Percentiles rank a stretch among this genome's conserved stretches.
Conservation (phyloP, 2,113 vertebrate species). For the Peucedramus taeniatus region DNA sequence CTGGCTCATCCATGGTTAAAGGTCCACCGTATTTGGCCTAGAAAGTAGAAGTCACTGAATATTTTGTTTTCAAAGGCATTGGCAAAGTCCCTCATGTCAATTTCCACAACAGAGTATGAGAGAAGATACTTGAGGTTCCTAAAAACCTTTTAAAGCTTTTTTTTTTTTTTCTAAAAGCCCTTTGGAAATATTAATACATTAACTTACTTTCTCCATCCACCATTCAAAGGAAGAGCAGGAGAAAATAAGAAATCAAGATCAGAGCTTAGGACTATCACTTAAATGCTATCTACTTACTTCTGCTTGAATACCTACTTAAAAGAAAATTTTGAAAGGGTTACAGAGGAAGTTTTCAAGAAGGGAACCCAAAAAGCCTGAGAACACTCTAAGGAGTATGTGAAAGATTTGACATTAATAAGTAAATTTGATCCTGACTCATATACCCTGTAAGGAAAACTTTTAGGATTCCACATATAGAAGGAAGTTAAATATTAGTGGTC, state of each 20-base stretch:
- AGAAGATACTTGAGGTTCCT: background rate
- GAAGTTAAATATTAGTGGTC: background rate
- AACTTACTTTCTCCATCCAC: background rate
- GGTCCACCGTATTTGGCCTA: background rate
- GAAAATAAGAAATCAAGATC: background rate
- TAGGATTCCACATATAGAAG: background rate
- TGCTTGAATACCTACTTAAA: background rate
- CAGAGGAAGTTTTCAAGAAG: background rate
- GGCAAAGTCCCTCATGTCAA: background rate
- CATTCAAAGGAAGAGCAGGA: background rate
- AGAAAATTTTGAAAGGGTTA: background rate
- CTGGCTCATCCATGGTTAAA: background rate
- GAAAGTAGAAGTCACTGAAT: background rate
- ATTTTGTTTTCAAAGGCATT: background rate
- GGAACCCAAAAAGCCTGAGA: background rate
- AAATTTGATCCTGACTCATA: background rate
- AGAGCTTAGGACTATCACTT: background rate
- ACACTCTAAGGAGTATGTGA: background rate
- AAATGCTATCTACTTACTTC: background rate
- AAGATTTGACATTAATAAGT: background rate
- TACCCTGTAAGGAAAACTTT: background rate
- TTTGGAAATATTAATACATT: background rate
- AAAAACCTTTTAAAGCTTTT: background rate
- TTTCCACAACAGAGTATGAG: background rate
- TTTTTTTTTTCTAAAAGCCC: background rate